Base-by-base conservation (phyloP, 2,113 vertebrate species). In the Eurypyga helias region DNA sequence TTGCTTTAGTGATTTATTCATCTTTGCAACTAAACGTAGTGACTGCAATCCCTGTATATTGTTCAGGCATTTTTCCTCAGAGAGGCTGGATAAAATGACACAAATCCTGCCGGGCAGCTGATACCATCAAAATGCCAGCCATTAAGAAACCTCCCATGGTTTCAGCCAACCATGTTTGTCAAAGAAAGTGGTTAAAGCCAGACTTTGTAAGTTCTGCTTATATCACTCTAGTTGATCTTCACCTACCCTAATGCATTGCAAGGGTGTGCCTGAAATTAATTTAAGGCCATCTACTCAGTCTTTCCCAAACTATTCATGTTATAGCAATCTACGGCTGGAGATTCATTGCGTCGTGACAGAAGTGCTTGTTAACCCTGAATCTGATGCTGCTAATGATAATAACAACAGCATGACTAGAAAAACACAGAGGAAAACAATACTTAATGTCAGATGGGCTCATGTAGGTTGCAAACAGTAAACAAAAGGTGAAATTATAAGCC, bases 301-400 rank as follows among this genome's bases (percentile, higher is more conserved):
- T 81, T 97, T 98, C 93, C 76, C 95, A 94, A 94, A 88, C n/a
- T 45, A 52, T 89, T 89, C 62, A 48, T 79, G 91, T 70, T 87
- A 77, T 16, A 92, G 91, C 77, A 93, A 55, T 72, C 21, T 58
- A 55, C 60, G 78, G 57, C 91, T 94, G 81, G 70, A 94, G 69
- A 28, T 67, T 89, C 14, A 36, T 15, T 48, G 61, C 15, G 33
- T 36, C 41, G 26, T 23, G 83, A 80, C 64, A 84, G 57, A 96
- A 87, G 28, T 38, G 62, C 58, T 89, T 94, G 65, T 94, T 91
- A 93, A 91, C 58, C 83, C 33, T 82, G 29, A 57, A 34, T 70
- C 8, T 21, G 19, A 69, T 19, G 75, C 28, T 76, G 34, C 43
- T 45, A 79, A 75, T 45, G 43, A 78, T 57, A 19, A 34, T 55